Evolutionary conservation across 2,888 invertebrate genomes (phyloP).

Genomic region (Melinaea marsaeus): DNA sequence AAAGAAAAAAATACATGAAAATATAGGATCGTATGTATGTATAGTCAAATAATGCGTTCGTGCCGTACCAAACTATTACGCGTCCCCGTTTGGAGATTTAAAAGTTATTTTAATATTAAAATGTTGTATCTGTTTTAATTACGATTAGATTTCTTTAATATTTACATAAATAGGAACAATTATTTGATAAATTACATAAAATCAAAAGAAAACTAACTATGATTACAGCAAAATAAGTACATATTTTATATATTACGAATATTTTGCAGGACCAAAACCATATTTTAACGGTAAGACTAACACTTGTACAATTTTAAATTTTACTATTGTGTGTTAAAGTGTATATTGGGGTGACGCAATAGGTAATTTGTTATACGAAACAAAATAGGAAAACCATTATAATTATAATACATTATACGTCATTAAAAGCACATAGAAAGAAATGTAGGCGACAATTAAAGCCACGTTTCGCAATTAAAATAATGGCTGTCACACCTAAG

Average conservation of each 20-base stretch:
- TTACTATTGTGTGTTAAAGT: conserved; percentile 7
- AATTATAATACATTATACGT: conserved; percentile 40
- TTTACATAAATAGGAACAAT: too few relatives aligned
- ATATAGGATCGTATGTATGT: conserved; percentile 61
- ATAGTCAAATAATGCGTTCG: conserved; percentile 62
- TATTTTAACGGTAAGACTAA: conserved; percentile 18
- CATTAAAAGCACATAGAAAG: conserved; percentile 54
- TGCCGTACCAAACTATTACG: conserved; percentile 24
- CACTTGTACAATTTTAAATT: conserved; percentile 9
- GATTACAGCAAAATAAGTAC: conserved; percentile 34
- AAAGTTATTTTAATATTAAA: background rate
- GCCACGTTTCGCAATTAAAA: conserved; percentile 70
- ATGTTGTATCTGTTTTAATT: too few relatives aligned
- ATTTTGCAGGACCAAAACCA: conserved; percentile 19
- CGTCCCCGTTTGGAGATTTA: background rate
- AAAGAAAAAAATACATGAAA: conserved; percentile 56
- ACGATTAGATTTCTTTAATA: too few relatives aligned
- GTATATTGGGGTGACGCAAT: conserved; percentile 15
- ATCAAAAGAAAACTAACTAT: conserved; percentile 31
- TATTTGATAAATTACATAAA: conserved; percentile 10
- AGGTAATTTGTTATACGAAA: conserved; percentile 31
- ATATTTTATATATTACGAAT: conserved; percentile 16
- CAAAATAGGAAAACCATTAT: conserved; percentile 36
- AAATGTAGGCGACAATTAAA: conserved; percentile 65
- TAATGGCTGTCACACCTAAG: conserved; percentile 76